Conservation (phyloP, 2,888 invertebrate genomes). For the Trileptium ribeirensis region DNA sequence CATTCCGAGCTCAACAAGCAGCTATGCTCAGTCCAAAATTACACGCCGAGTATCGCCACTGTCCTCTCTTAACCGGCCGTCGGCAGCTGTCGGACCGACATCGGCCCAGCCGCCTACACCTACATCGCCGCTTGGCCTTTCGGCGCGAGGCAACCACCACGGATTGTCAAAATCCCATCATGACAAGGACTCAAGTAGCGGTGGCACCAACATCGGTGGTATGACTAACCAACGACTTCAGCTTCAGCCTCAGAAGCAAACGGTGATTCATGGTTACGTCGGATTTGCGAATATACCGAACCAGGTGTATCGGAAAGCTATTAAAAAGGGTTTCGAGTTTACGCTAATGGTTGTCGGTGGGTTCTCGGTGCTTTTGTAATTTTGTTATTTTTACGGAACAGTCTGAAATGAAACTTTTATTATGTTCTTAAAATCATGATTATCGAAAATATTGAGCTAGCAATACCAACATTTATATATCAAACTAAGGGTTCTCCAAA, state of each 20-base stretch:
- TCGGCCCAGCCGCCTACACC: not conserved
- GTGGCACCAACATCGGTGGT: not conserved
- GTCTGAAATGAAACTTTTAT: too few relatives aligned
- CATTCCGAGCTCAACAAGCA: too few relatives aligned
- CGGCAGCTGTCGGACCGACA: not conserved
- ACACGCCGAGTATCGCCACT: not conserved
- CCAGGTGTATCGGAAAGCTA: slow-evolving; percentile 87
- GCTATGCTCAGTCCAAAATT: not conserved
- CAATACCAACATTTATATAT: too few relatives aligned
- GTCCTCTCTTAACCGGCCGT: not conserved
- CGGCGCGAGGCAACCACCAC: not conserved
- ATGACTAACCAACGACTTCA: not conserved
- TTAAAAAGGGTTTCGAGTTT: slow-evolving; percentile 90
- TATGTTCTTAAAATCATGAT: too few relatives aligned
- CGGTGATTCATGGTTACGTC: slow-evolving; percentile 51
- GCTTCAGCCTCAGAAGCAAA: not conserved
- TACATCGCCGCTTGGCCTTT: not conserved
- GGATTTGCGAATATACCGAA: slow-evolving; percentile 92
- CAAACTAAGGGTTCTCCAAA: too few relatives aligned
- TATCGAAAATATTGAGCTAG: too few relatives aligned
- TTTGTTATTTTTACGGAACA: not conserved
- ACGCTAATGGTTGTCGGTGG: slow-evolving; percentile 88
- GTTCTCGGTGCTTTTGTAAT: slow-evolving; percentile 22
- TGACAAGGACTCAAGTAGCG: not conserved
- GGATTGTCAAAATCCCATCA: not conserved